These are phyloP conservation scores for Iphiclides podalirius DNA, from an alignment of 2,888 invertebrate genomes.

Conservation along the genomic window DNA sequence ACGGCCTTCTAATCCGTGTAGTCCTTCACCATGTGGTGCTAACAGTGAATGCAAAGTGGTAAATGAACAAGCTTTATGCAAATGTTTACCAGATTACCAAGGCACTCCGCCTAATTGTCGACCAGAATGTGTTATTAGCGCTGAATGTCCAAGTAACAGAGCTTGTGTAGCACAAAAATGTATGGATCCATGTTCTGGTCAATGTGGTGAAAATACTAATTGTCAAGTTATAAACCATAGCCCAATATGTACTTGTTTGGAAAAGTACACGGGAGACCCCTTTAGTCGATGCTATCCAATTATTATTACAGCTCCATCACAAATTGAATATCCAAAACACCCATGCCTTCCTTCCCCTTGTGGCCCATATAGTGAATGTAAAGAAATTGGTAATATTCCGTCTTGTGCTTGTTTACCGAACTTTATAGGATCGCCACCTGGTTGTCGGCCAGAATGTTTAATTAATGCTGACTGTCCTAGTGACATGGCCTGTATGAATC, in stretches of 20 bases:
- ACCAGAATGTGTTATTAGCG: slow-evolving; percentile 86
- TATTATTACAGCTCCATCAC: slow-evolving; percentile 35
- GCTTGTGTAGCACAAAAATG: slow-evolving; percentile 86
- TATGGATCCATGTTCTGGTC: slow-evolving; percentile 84
- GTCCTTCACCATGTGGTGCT: slow-evolving; percentile 90
- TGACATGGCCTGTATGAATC: slow-evolving; percentile 87
- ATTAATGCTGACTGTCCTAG: slow-evolving; percentile 88
- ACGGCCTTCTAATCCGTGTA: slow-evolving; percentile 80
- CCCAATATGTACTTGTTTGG: slow-evolving; percentile 84
- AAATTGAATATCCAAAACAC: slow-evolving; percentile 54
- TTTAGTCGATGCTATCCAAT: slow-evolving; percentile 80
- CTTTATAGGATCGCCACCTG: slow-evolving; percentile 86
- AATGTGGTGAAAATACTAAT: slow-evolving; percentile 86
- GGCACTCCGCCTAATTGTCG: slow-evolving; percentile 86
- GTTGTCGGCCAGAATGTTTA: slow-evolving; percentile 84
- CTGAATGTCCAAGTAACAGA: slow-evolving; percentile 84
- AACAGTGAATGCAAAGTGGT: slow-evolving; percentile 88
- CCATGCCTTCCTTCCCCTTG: slow-evolving; percentile 84
- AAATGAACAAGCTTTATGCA: slow-evolving; percentile 86
- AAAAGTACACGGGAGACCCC: slow-evolving; percentile 82
- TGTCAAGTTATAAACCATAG: slow-evolving; percentile 87
- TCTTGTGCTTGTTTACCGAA: slow-evolving; percentile 83
- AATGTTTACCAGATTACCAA: slow-evolving; percentile 83
- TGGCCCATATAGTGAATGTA: slow-evolving; percentile 84
- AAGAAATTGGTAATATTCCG: slow-evolving; percentile 79